phyloP scores from a whole-genome alignment of 1,140 invertebrate genomes.

The Drosophila fuyamai region DNA sequence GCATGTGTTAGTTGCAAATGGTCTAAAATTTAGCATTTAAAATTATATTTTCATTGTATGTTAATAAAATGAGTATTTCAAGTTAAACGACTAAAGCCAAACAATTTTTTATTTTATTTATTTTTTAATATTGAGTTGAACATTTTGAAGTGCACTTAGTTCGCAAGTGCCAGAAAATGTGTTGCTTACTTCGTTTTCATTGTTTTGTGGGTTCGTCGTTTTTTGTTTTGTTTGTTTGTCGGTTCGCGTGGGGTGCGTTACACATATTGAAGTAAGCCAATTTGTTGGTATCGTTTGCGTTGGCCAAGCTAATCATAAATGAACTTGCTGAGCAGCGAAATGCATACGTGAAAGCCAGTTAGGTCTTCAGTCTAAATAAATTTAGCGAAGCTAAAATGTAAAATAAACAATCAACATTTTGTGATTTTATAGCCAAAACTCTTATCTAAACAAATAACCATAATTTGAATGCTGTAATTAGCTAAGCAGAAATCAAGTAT shows the following conservation, averaged over 20 bases:
- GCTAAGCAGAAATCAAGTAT: no score
- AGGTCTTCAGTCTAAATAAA: not conserved
- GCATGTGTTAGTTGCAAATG: no score
- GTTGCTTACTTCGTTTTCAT: constrained; percentile 24
- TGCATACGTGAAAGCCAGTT: constrained; percentile 1
- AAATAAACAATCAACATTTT: not conserved
- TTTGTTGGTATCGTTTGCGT: constrained; percentile 36
- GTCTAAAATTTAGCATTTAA: no score
- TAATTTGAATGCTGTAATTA: no score
- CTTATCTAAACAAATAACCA: no score
- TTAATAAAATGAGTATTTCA: no score
- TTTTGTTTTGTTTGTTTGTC: constrained; percentile 38
- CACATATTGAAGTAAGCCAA: constrained; percentile 70
- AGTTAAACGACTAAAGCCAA: no score
- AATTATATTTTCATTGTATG: no score
- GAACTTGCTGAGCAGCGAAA: constrained; percentile 1
- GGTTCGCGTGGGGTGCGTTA: constrained; percentile 28
- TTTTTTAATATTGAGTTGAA: not conserved
- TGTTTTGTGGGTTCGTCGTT: constrained; percentile 25
- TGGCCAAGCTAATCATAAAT: constrained; percentile 42
- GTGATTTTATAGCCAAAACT: not conserved
- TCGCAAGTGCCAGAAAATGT: constrained; percentile 53
- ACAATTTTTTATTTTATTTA: not conserved
- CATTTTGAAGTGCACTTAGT: constrained; percentile 13
- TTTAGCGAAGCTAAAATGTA: not conserved